Percentiles rank a stretch among this genome's conserved stretches.
Conservation (phyloP, 2,888 invertebrate species). For the Pinctada fucata region DNA sequence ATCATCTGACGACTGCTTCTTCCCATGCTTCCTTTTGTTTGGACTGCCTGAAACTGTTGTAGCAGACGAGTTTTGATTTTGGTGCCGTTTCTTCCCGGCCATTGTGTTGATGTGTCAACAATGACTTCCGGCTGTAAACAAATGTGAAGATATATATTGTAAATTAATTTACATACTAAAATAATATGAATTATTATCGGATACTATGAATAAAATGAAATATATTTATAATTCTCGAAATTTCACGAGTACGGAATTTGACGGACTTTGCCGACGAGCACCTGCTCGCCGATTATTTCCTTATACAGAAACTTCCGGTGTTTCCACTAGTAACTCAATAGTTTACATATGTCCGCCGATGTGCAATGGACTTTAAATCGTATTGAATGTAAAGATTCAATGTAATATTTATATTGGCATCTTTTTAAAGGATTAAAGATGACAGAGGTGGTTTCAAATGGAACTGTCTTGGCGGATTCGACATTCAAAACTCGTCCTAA, state of each 20-base stretch:
- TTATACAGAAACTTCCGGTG: slow-evolving; percentile 59
- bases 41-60: not conserved
- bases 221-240: too few species aligned
- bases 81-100: slow-evolving; percentile 30
- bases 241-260: too few species aligned
- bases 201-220: too few species aligned
- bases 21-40: slow-evolving; percentile 16
- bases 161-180: too few species aligned
- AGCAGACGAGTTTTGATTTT: slow-evolving; percentile 30
- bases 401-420: not conserved
- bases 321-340: slow-evolving; percentile 63
- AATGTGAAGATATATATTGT: not conserved
- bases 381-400: not conserved
- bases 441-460: slow-evolving; percentile 58
- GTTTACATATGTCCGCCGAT: slow-evolving; percentile 64
- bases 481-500: slow-evolving; percentile 64
- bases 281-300: slow-evolving; percentile 55
- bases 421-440: slow-evolving; percentile 42
- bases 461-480: slow-evolving; percentile 67
- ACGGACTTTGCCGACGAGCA: slow-evolving; percentile 37
- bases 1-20: slow-evolving; percentile 14
- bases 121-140: not conserved
- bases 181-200: too few species aligned
- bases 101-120: slow-evolving; percentile 10
- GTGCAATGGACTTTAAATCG: slow-evolving; percentile 12